Percentiles rank a stretch among this genome's conserved stretches.
These are phyloP conservation scores for Euphydryas editha DNA, from an alignment of 2,888 invertebrate genomes.

Conservation along the genomic window DNA sequence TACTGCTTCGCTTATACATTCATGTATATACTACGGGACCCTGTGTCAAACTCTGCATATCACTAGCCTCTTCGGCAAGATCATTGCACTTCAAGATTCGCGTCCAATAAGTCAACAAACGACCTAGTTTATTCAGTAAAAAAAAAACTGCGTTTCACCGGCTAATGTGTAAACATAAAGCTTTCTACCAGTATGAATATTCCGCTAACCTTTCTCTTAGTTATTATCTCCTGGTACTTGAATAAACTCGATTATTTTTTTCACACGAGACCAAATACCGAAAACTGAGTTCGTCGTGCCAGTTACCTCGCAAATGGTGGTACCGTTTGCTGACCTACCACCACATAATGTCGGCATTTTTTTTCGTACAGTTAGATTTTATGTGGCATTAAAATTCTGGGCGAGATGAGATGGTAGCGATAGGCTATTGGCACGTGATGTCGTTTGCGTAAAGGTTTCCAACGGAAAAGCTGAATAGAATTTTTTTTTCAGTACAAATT, in stretches of 20 bases:
- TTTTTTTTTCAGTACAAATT: background rate
- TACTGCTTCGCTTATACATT: too few species aligned
- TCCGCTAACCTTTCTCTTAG: conserved; percentile 71
- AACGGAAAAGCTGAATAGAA: background rate
- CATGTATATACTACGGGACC: too few species aligned
- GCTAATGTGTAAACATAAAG: conserved; percentile 47
- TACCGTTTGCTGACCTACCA: conserved; percentile 82
- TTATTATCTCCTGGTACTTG: conserved; percentile 74
- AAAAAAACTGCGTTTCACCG: conserved; percentile 33
- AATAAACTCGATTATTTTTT: conserved; percentile 60
- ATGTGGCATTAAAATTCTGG: conserved; percentile 73
- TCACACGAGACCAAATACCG: conserved; percentile 62
- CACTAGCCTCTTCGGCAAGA: background rate
- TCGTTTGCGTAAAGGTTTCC: conserved; percentile 13
- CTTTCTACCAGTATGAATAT: conserved; percentile 58
- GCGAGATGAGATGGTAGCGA: conserved; percentile 66
- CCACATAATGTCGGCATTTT: conserved; percentile 73
- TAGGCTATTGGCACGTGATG: conserved; percentile 46
- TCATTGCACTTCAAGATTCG: conserved; percentile 7
- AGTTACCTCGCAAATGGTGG: conserved; percentile 61
- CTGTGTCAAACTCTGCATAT: background rate
- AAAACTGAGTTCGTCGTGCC: conserved; percentile 65
- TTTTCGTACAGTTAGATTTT: conserved; percentile 77
- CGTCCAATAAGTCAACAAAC: conserved; percentile 26
- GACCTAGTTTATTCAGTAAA: conserved; percentile 34